Evolutionary conservation across 1,140 invertebrate genomes (phyloP), one percentile per base, ranked within the genome.

Genomic region (Bombus huntii): DNA sequence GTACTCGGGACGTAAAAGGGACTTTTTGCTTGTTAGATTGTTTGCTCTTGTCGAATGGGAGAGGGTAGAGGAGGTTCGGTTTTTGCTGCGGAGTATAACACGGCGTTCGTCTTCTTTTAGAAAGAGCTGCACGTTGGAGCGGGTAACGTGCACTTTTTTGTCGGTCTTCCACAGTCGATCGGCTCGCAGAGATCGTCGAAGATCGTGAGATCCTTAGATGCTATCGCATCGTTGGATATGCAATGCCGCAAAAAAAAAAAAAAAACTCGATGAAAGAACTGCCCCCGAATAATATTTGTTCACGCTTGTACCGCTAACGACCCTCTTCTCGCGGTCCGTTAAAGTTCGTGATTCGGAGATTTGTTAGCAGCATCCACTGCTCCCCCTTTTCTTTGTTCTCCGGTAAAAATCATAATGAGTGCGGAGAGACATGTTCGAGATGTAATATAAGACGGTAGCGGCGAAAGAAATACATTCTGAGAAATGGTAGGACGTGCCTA

Each of bases 1-100:
- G 75, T 70, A 34, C 73, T 85, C 86, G 86, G 87, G 82, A 81
- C 89, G 87, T 92, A 89, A 89, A 92, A 88, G 88, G 80, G 87
- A 90, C 89, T 91, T 91, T 91, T 90, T 87, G 91, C 92, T 93
- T 93, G 93, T 93, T 93, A 93, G 91, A 93, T 92, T 92, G 92
- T 93, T 93, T 93, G 91, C 88, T 92, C 83, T 85, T 66, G 77
- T 74, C 83, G 85, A 85, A 59, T 22, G 73, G 25, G 68, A 75
- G 65, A 47, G 62, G 37, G 59, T 68, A 37, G 37, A 81, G 73
- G 15, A 66, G 73, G 71, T 87, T 86, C 59, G 78, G 78, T 85
- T 81, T 85, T 81, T 80, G 34, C 70, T 59, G 2, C 70, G 34
- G 34, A 31, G 77, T 31, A 59, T 79, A 79, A 72, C 73, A 42